These are phyloP conservation scores for Champsocephalus gunnari DNA, from an alignment of 2,797 vertebrate genomes.

Conservation along the genomic window DNA sequence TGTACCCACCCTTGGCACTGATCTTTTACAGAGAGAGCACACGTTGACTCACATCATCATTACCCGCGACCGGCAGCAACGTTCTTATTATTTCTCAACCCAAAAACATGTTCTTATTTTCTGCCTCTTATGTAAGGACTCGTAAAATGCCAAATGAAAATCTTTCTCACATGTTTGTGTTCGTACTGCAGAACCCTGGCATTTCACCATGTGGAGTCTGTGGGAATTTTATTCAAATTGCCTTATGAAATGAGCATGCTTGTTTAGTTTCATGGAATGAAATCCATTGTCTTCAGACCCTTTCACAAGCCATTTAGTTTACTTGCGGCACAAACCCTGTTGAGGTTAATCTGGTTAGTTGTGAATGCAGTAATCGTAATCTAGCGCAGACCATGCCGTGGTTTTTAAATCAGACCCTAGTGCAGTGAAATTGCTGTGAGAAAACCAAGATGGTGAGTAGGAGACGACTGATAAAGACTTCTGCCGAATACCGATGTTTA, in stretches of 20 bases:
- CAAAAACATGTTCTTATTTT: conserved; percentile 56
- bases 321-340: too few relatives aligned
- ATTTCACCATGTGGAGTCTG: conserved; percentile 11
- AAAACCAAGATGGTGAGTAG: too few relatives aligned
- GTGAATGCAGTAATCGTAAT: too few relatives aligned
- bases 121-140: conserved; percentile 46
- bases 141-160: conserved; percentile 69
- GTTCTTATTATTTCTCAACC: conserved; percentile 64
- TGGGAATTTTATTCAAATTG: conserved; percentile 21
- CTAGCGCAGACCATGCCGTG: too few relatives aligned
- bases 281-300: not conserved
- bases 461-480: too few relatives aligned
- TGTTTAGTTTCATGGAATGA: conserved; percentile 8
- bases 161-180: conserved; percentile 52
- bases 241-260: not conserved
- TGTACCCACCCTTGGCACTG: conserved; percentile 62
- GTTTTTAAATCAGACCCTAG: too few relatives aligned
- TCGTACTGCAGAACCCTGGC: conserved; percentile 26
- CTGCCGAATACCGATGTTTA: too few relatives aligned
- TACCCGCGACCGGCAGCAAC: conserved; percentile 64
- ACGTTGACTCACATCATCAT: conserved; percentile 62
- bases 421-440: too few relatives aligned
- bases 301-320: too few relatives aligned
- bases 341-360: too few relatives aligned
- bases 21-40: conserved; percentile 59